phyloP scores from a whole-genome alignment of 2,888 invertebrate genomes.

The Harmothoe impar region DNA sequence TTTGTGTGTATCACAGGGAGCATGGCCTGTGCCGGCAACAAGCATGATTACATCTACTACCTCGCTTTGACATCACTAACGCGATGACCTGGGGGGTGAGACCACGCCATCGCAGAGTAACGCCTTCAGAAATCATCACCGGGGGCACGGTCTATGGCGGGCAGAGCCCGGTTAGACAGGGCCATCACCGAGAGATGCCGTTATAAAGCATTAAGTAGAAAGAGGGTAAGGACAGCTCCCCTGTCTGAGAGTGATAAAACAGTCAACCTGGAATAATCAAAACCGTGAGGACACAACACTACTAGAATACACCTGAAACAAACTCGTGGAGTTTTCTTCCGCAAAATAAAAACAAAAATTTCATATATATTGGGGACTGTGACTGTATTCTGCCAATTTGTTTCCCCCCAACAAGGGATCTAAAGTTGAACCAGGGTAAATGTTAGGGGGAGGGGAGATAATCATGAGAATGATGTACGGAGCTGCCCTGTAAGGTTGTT shows the following conservation, averaged over 20 bases:
- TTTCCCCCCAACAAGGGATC: background rate
- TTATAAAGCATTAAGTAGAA: conserved; percentile 56
- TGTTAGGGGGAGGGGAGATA: background rate
- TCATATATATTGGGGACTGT: background rate
- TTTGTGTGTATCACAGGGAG: too few species aligned
- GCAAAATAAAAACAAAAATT: background rate
- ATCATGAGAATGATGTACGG: background rate
- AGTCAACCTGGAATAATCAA: conserved; percentile 56
- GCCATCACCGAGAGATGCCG: background rate
- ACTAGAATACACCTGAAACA: conserved; percentile 51
- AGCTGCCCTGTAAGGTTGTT: conserved; percentile 36
- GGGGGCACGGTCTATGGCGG: background rate
- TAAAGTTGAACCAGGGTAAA: background rate
- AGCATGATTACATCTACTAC: too few species aligned
- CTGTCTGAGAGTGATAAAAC: background rate
- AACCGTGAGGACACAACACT: conserved; percentile 36
- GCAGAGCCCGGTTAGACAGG: background rate
- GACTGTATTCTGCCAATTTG: background rate
- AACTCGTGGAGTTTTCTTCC: conserved; percentile 27
- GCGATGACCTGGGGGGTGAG: background rate
- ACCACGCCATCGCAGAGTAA: too few species aligned
- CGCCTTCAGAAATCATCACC: too few species aligned
- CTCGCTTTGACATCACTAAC: background rate
- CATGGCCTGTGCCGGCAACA: too few species aligned
- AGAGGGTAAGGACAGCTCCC: conserved; percentile 50